phyloP scores from a whole-genome alignment of 2,888 invertebrate genomes.

The Drosophila acutilabella region DNA sequence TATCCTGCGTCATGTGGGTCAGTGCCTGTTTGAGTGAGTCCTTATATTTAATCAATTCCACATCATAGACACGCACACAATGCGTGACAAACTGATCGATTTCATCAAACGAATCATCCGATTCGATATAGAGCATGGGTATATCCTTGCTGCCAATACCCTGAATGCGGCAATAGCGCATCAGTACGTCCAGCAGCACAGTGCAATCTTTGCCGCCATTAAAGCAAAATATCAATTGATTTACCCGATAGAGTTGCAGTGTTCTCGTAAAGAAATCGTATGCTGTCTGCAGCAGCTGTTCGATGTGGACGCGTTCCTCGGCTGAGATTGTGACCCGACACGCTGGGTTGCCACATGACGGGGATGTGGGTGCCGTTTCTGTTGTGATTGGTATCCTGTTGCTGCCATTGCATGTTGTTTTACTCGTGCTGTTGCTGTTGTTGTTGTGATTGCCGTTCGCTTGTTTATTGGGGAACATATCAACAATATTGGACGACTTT shows the following conservation, averaged over 20 bases:
- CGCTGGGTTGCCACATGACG: slow-evolving; percentile 8
- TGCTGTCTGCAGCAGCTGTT: slow-evolving; percentile 33
- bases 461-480: slow-evolving; percentile 12
- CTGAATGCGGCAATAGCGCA: slow-evolving; percentile 79
- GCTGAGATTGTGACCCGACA: slow-evolving; percentile 26
- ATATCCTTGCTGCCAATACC: slow-evolving; percentile 86
- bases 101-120: slow-evolving; percentile 93
- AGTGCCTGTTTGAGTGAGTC: slow-evolving; percentile 91
- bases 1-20: slow-evolving; percentile 87
- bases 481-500: slow-evolving; percentile 31
- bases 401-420: slow-evolving; percentile 8
- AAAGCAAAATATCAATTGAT: slow-evolving; percentile 95
- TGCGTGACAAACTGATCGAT: slow-evolving; percentile 93
- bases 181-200: slow-evolving; percentile 91
- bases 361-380: neutral
- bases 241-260: slow-evolving; percentile 88
- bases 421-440: slow-evolving; percentile 8
- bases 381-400: neutral
- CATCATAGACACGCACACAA: slow-evolving; percentile 89
- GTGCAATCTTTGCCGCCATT: slow-evolving; percentile 99
- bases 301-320: slow-evolving; percentile 36
- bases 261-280: slow-evolving; percentile 87
- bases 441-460: slow-evolving; percentile 5
- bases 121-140: slow-evolving; percentile 91
- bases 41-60: slow-evolving; percentile 89